phyloP scores from a whole-genome alignment of 2,797 vertebrate species.

The Hoplostethus atlanticus region DNA sequence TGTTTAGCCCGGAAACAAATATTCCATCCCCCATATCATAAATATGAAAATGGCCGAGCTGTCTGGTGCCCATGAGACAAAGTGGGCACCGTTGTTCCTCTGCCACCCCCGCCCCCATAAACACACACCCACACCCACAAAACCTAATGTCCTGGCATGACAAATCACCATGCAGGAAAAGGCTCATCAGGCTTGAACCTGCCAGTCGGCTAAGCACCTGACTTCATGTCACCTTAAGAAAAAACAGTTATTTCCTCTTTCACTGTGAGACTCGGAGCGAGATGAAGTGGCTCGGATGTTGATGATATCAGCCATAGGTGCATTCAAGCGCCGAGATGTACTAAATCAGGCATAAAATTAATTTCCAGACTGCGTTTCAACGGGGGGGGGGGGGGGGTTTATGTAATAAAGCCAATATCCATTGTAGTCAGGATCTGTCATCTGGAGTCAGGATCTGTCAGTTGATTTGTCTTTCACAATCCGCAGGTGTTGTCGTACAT shows the following conservation, averaged over 20 bases:
- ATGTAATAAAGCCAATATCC: constrained; percentile 66
- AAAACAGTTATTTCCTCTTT: constrained; percentile 56
- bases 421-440: constrained; percentile 65
- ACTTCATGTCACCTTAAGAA: constrained; percentile 48
- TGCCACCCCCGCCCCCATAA: background rate
- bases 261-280: constrained; percentile 31
- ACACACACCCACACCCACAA: background rate
- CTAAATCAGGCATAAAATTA: constrained; percentile 85
- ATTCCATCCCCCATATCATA: constrained; percentile 7
- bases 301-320: constrained; percentile 75
- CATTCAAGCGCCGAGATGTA: constrained; percentile 66
- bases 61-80: constrained; percentile 10
- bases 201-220: constrained; percentile 38
- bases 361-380: constrained; percentile 76
- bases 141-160: constrained; percentile 37
- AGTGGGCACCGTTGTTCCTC: constrained; percentile 2
- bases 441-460: constrained; percentile 45
- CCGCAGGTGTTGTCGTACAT: constrained; percentile 44
- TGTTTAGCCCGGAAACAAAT: background rate
- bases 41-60: constrained; percentile 15
- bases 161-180: constrained; percentile 46
- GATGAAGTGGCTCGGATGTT: constrained; percentile 74
- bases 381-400: constrained; percentile 22
- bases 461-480: constrained; percentile 58
- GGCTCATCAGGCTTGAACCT: constrained; percentile 39